phyloP scores from a whole-genome alignment of 2,888 invertebrate species.

The Pollenia angustigena region DNA sequence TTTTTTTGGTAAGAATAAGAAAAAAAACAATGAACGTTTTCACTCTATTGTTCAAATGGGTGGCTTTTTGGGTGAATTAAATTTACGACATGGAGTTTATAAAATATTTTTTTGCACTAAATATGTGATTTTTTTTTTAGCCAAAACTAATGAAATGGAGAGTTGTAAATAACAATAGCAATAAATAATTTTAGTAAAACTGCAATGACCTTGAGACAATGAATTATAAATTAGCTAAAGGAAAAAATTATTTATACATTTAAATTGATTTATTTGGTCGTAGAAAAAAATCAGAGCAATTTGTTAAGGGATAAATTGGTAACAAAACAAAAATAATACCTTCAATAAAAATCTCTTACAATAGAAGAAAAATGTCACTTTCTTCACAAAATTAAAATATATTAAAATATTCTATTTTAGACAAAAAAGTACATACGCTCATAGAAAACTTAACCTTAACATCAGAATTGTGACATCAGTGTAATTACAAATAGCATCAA shows the following conservation, averaged over 20 bases:
- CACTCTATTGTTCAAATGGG: slow-evolving; percentile 56
- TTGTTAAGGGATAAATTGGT: neutral
- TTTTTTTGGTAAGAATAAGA: slow-evolving; percentile 28
- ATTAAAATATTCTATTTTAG: no score
- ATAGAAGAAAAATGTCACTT: neutral
- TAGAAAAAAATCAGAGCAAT: neutral
- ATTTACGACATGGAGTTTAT: neutral
- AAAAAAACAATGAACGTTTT: neutral
- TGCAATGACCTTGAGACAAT: slow-evolving; percentile 69
- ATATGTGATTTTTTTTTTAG: slow-evolving; percentile 37
- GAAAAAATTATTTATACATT: neutral
- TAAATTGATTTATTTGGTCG: neutral
- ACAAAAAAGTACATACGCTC: no score
- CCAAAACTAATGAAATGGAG: slow-evolving; percentile 63
- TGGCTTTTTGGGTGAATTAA: slow-evolving; percentile 50
- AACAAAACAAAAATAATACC: neutral
- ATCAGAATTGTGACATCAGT: no score
- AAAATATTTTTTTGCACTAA: neutral
- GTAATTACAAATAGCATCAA: no score
- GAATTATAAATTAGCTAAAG: slow-evolving; percentile 29
- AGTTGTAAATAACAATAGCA: slow-evolving; percentile 47
- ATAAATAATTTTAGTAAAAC: slow-evolving; percentile 68
- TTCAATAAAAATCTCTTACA: neutral
- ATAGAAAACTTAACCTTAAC: no score
- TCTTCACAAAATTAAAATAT: no score